Evolutionary conservation across 2,797 vertebrate species (phyloP).

Genomic region (Dryobates pubescens): DNA sequence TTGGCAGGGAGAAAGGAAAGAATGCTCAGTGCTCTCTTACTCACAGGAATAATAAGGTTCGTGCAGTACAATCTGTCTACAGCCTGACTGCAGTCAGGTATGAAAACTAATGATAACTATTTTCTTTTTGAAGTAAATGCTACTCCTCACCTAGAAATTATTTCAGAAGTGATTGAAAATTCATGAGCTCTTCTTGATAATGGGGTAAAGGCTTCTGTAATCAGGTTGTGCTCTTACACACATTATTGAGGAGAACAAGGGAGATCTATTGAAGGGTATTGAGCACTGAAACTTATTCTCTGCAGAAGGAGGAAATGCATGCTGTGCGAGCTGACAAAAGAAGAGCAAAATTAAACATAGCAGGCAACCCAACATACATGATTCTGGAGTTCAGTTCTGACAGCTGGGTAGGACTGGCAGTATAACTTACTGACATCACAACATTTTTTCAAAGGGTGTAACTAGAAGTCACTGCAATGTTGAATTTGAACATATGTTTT

Average conservation of each 20-base stretch:
- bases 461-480: not conserved
- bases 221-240: not conserved
- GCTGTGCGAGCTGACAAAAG: not conserved
- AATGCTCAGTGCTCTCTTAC: not conserved
- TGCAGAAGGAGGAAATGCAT: not conserved
- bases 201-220: not conserved
- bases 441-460: not conserved
- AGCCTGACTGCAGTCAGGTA: not conserved
- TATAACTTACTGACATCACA: not conserved
- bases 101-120: not conserved
- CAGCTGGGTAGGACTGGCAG: not conserved
- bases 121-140: not conserved
- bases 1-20: not conserved
- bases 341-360: not conserved
- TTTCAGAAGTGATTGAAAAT: constrained; percentile 5
- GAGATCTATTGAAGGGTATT: not conserved
- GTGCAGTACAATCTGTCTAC: not conserved
- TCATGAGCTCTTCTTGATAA: not conserved
- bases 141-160: not conserved
- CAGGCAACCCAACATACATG: not conserved
- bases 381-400: not conserved
- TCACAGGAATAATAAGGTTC: not conserved
- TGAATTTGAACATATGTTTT: not conserved
- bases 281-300: not conserved
- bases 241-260: not conserved